phyloP scores from a whole-genome alignment of 2,888 invertebrate genomes.

The Leptopilina syphax region DNA sequence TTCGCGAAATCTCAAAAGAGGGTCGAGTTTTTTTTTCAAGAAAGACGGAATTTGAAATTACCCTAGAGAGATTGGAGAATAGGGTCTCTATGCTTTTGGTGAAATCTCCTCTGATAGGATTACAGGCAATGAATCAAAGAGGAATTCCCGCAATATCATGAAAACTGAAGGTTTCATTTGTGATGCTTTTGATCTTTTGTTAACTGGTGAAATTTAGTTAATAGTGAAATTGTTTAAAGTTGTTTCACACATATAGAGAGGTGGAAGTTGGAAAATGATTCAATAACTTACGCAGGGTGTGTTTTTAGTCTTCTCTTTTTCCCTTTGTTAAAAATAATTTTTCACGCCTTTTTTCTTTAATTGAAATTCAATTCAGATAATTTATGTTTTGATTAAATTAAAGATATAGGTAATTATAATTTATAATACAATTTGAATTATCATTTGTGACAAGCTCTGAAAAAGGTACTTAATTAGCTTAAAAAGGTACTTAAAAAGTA shows the following conservation, averaged over 20 bases:
- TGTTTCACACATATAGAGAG: not conserved
- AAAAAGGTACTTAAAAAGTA: too few relatives aligned
- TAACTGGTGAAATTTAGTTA: constrained; percentile 9
- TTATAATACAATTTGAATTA: too few relatives aligned
- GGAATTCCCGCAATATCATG: constrained; percentile 24
- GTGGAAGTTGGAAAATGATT: too few relatives aligned
- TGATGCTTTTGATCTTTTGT: constrained; percentile 9
- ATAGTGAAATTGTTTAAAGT: not conserved
- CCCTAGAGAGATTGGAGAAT: constrained; percentile 28
- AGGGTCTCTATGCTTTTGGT: constrained; percentile 3
- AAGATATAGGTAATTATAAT: too few relatives aligned
- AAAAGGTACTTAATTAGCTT: too few relatives aligned
- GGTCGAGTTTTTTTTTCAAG: not conserved
- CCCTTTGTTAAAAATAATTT: too few relatives aligned
- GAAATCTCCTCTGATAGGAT: constrained; percentile 27
- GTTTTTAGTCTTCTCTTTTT: too few relatives aligned
- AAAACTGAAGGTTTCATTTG: constrained; percentile 16
- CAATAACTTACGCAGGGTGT: too few relatives aligned
- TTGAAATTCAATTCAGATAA: too few relatives aligned
- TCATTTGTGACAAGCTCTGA: too few relatives aligned
- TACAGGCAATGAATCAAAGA: constrained; percentile 32
- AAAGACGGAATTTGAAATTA: constrained; percentile 34
- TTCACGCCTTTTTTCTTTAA: too few relatives aligned
- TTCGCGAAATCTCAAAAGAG: constrained; percentile 43
- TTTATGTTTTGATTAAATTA: too few relatives aligned